Conservation (phyloP, 2,797 vertebrate genomes). For the Paramormyrops hopkinsi region DNA sequence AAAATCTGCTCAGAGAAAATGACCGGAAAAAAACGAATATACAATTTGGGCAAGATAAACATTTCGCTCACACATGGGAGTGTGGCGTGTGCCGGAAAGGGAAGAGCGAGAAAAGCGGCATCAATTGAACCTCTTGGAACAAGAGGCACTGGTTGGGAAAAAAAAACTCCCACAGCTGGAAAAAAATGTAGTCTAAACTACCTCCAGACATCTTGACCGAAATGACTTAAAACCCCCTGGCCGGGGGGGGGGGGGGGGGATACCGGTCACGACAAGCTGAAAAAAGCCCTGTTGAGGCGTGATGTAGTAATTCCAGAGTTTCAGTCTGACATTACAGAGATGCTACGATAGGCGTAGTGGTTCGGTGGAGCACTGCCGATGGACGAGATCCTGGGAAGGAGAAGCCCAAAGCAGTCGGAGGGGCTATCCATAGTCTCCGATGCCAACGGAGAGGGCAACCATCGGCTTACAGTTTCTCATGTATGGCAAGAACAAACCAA, state of each 20-base stretch:
- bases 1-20: constrained; percentile 41
- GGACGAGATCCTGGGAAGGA: not conserved
- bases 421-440: no score
- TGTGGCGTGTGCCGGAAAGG: constrained; percentile 31
- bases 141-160: constrained; percentile 8
- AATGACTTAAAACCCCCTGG: not conserved
- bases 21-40: constrained; percentile 49
- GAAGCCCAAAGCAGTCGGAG: not conserved
- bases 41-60: constrained; percentile 57
- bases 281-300: not conserved
- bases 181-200: not conserved
- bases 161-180: not conserved
- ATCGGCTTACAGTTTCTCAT: not conserved
- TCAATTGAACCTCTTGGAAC: constrained; percentile 24
- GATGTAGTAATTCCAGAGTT: not conserved
- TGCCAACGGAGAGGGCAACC: not conserved
- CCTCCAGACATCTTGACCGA: not conserved
- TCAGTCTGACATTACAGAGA: not conserved
- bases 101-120: constrained; percentile 20
- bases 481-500: not conserved
- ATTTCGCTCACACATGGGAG: constrained; percentile 47
- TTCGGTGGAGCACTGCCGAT: not conserved
- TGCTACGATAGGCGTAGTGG: not conserved
- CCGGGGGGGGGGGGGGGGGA: not conserved
- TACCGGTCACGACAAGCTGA: not conserved